Evolutionary conservation across 35 echinoderm and acorn worm species (phyloP).

Genomic region (Ophiothrix spiculata): DNA sequence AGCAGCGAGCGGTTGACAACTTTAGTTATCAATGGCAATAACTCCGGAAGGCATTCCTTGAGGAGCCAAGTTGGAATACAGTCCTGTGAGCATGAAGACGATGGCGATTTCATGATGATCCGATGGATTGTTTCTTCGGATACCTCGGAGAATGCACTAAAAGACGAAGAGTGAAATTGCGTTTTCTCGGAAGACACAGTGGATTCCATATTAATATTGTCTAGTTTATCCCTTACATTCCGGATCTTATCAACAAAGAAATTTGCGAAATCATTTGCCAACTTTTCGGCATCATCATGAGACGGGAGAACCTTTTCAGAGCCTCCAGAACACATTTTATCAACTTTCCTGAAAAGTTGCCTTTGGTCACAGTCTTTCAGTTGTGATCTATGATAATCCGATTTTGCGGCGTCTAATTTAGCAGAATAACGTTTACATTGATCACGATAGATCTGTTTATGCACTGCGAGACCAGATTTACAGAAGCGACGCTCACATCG

Average conservation of each 20-base stretch:
- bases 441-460: constrained; percentile 20
- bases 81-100: no score
- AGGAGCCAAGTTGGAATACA: no score
- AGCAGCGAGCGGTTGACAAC: no score
- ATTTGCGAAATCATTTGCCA: constrained; percentile 4
- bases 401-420: not conserved
- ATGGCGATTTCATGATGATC: no score
- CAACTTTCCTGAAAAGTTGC: not conserved
- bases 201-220: no score
- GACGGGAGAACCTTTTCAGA: not conserved
- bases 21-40: no score
- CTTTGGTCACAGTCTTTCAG: constrained; percentile 12
- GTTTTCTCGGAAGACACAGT: no score
- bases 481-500: constrained; percentile 3
- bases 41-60: no score
- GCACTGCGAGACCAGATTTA: constrained; percentile 18
- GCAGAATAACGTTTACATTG: constrained; percentile 3
- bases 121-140: no score
- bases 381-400: constrained; percentile 10
- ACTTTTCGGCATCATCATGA: not conserved
- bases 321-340: not conserved
- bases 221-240: no score
- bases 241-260: constrained; percentile 25
- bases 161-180: no score
- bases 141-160: no score